Evolutionary conservation across 2,113 vertebrate species (phyloP), one percentile per base, ranked within the genome.

Genomic region (Phyllopteryx taeniolatus): DNA sequence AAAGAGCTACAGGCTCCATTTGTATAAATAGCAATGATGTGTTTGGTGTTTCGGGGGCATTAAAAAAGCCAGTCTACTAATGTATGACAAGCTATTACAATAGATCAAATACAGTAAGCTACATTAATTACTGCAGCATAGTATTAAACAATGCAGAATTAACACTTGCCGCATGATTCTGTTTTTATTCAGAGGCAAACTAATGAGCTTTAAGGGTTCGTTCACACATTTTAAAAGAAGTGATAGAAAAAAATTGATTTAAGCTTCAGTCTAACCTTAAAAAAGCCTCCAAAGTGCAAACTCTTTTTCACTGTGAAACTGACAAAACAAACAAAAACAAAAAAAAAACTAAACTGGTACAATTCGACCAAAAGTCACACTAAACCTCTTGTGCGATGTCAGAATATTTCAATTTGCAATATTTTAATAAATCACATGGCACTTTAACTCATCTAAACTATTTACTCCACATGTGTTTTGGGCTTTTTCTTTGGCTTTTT

Each of bases 141-240:
- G 73, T 42, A 47, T 42, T 4, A 64, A 65, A 62, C 73, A 51
- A 63, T 20, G 44, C 68, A 72, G 67, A 59, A 64, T 57, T 49
- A 27, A 67, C n/a, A 73, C 51, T 27, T 67, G 53, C 8, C 1
- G 42, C 54, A 15, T 44, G 44, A 47, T 13, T 71, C 8, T 65
- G 46, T 14, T 46, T 20, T 31, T 12, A 53, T 70, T 75, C 51
- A 33, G 33, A 69, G 12, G 17, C 61, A 64, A 64, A 43, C 46
- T 3, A 61, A 51, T 51, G 15, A 5, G 49, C 49, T 51, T 19
- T 19, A 15, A 51, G 17, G 49, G 15, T 54, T n/a, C 20, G n/a
- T 54, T n/a, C 53, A 22, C 53, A 10, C 20, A 4, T 54, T n/a
- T n/a, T 54, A 54, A 54, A 11, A n/a, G 8, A n/a, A n/a, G 8